Conservation (phyloP, 2,113 vertebrate genomes). For the Scortum barcoo region DNA sequence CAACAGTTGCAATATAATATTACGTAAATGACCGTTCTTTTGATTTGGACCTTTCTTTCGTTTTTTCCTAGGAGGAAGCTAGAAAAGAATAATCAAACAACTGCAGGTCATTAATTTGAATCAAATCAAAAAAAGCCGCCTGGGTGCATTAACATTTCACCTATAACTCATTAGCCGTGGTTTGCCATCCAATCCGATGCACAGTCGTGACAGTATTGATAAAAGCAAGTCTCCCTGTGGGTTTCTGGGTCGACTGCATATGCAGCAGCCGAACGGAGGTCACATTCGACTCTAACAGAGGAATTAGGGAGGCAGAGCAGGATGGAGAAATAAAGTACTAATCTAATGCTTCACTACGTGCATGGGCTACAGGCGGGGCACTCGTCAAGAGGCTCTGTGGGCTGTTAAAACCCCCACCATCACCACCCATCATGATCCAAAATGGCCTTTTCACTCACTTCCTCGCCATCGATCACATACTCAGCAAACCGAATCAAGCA, state of each 20-base stretch:
- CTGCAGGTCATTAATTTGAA: not conserved
- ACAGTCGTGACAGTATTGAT: conserved; percentile 36
- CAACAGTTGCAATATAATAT: not conserved
- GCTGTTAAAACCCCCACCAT: conserved; percentile 32
- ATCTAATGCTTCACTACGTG: conserved; percentile 53
- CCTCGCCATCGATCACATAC: conserved; percentile 20
- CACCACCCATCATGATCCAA: conserved; percentile 5
- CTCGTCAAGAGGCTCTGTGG: conserved; percentile 40
- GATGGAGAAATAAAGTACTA: conserved; percentile 49
- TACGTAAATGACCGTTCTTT: not conserved
- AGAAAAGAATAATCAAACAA: conserved; percentile 22
- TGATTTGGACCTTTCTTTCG: not conserved
- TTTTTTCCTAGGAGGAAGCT: not conserved
- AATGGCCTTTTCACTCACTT: conserved; percentile 23
- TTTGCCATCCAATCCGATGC: not conserved
- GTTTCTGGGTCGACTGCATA: conserved; percentile 28
- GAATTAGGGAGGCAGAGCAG: conserved; percentile 22
- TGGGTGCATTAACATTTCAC: conserved; percentile 9
- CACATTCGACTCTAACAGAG: conserved; percentile 19
- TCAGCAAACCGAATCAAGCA: conserved; percentile 16
- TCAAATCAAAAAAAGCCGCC: not conserved
- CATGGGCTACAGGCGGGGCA: conserved; percentile 44
- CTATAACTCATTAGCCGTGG: conserved; percentile 28
- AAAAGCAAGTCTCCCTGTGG: conserved; percentile 14
- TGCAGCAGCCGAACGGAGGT: conserved; percentile 28